phyloP scores from a whole-genome alignment of 37 sponge, comb jelly and placozoan genomes.

The Cliona cf. orientalis region DNA sequence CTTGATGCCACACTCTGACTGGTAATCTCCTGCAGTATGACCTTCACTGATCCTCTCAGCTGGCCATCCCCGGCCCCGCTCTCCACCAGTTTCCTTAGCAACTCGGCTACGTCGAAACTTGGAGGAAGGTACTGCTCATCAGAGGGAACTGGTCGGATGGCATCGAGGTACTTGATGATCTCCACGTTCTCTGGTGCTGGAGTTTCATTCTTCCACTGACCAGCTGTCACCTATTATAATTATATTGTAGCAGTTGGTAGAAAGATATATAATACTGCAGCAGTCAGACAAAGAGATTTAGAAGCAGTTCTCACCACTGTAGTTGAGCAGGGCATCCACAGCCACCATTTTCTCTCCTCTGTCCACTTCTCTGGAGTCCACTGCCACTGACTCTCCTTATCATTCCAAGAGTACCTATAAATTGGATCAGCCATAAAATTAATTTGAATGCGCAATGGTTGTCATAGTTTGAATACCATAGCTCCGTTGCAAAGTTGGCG shows the following conservation, averaged over 20 bases:
- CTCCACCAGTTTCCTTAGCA: not conserved
- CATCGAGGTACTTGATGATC: constrained; percentile 40
- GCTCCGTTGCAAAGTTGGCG: constrained; percentile 40
- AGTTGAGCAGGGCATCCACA: constrained; percentile 44
- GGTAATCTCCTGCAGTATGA: not conserved
- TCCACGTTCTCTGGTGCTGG: constrained; percentile 57
- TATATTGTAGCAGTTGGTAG: not conserved
- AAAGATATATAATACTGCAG: not conserved
- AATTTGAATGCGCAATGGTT: not conserved
- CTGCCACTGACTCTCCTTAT: constrained; percentile 24
- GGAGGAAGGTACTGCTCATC: constrained; percentile 28
- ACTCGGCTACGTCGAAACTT: constrained; percentile 1
- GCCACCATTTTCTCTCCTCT: not conserved
- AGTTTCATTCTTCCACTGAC: constrained; percentile 41
- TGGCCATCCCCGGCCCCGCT: too few species aligned
- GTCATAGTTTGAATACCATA: constrained; percentile 23
- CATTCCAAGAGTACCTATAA: constrained; percentile 32
- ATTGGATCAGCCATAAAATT: not conserved
- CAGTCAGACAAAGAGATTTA: not conserved
- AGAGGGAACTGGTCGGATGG: constrained; percentile 20
- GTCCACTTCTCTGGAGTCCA: constrained; percentile 35
- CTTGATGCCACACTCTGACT: not conserved
- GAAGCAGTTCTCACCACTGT: constrained; percentile 3
- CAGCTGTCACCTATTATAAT: constrained; percentile 22
- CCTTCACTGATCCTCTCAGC: too few species aligned